Base-by-base conservation (phyloP, 2,888 invertebrate genomes). In the Drosophila nr. perissopoda region DNA sequence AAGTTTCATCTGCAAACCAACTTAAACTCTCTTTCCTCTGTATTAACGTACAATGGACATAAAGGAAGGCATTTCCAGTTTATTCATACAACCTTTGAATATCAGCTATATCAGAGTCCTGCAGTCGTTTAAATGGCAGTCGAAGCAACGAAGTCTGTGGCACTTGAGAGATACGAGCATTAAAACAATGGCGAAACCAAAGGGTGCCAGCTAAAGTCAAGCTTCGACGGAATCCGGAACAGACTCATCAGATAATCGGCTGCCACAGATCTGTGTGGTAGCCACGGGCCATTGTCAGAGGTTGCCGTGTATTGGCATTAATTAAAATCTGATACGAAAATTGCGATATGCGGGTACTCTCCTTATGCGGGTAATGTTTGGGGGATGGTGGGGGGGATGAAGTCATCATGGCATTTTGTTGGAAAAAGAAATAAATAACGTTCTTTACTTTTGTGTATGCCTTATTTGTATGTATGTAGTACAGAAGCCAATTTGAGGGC, bases 241-340 rank as follows among this genome's bases (percentile, higher is more conserved):
- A 25, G 7, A 21, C 16, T 25, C 46, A 36, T 31, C 49, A 18
- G 34, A 66, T 51, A 58, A 71, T 67, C 73, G 46, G 46, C 10
- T 61, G 74, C 42, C 62, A 63, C 63, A 72, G 57, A 67, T 66
- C 76, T 60, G 21, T 62, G 54, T 31, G 60, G 60, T 53, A 65
- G 29, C 21, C n/a, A 29, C 2, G 58, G 11, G 64, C 29, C 74
- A 68, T 54, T 38, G 18, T 54, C 54, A 38, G 36, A n/a, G n/a
- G 13, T 38, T 38, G 54, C 66, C 52, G 33, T 76, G 71, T 40
- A 69, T 49, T 61, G 77, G 31, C 59, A 58, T 72, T 83, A 87
- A 84, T 84, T 83, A 84, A 83, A 84, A 75, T 76, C 76, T 64
- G 70, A 84, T 76, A 33, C 21, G 7, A 51, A 52, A 64, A 61